These are phyloP conservation scores for Spheniscus humboldti DNA, from an alignment of 2,797 vertebrate genomes.

Conservation along the genomic window DNA sequence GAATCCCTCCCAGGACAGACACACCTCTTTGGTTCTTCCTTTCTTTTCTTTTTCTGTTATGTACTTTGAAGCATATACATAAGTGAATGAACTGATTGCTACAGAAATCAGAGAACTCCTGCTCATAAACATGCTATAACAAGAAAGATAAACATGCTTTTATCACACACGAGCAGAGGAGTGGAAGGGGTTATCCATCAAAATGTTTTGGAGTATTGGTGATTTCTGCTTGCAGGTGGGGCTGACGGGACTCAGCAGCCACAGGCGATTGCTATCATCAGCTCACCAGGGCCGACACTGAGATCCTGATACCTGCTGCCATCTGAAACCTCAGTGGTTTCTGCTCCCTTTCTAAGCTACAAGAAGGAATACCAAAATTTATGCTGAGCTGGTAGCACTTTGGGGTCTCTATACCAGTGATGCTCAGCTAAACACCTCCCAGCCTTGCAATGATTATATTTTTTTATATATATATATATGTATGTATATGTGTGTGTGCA, in stretches of 20 bases:
- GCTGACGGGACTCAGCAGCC: neutral
- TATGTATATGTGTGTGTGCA: too few relatives aligned
- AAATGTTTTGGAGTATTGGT: too few relatives aligned
- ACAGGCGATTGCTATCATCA: neutral
- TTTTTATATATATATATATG: neutral
- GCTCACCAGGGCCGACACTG: accelerated
- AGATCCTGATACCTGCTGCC: neutral
- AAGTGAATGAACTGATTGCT: neutral
- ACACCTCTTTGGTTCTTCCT: neutral
- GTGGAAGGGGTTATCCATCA: neutral
- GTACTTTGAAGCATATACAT: neutral
- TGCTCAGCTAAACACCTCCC: neutral
- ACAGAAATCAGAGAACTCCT: neutral
- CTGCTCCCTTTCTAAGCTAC: neutral
- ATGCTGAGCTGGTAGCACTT: neutral
- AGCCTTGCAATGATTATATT: neutral
- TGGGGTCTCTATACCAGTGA: neutral
- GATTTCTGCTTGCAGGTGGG: neutral
- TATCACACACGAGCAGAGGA: neutral
- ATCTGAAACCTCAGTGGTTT: neutral
- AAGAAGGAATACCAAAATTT: neutral
- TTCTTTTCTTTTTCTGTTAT: neutral
- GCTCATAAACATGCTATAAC: neutral
- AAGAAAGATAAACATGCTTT: accelerated
- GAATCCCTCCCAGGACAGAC: neutral